Conservation (phyloP, 2,888 invertebrate species). For the Chaetogeoica ovagalla region DNA sequence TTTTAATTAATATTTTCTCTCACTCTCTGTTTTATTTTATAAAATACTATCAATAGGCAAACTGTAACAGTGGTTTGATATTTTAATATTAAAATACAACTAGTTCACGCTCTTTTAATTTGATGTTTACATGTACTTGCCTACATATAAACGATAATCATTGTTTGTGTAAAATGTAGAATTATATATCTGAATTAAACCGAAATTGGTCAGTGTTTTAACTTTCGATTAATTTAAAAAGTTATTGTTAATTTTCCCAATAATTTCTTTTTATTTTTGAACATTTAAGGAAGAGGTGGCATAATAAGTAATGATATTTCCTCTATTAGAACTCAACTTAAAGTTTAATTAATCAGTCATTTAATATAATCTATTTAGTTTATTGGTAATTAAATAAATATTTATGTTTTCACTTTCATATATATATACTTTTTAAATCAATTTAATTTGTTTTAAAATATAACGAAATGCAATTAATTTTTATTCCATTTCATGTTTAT, state of each 20-base stretch:
- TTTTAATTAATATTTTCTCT: constrained; percentile 8
- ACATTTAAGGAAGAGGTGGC: too few species aligned
- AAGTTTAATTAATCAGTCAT: background rate
- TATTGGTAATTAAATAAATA: background rate
- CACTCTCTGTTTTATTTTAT: too few species aligned
- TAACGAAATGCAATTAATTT: background rate
- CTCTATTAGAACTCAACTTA: background rate
- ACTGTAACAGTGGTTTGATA: background rate
- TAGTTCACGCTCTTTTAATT: background rate
- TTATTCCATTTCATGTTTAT: background rate
- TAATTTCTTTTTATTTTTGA: too few species aligned
- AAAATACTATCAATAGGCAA: constrained; percentile 2
- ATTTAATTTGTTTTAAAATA: background rate
- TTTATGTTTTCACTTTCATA: background rate
- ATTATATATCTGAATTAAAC: background rate
- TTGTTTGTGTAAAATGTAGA: constrained; percentile 1
- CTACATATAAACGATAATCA: background rate
- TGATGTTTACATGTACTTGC: constrained; percentile 1
- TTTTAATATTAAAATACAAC: background rate
- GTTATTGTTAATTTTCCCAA: too few species aligned
- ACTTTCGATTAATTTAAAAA: background rate
- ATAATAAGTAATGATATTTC: too few species aligned
- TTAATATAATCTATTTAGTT: background rate
- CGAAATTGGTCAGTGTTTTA: background rate
- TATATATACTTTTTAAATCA: background rate